These are phyloP conservation scores for Malaclemys terrapin DNA, from an alignment of 2,113 vertebrate species.

Conservation along the genomic window DNA sequence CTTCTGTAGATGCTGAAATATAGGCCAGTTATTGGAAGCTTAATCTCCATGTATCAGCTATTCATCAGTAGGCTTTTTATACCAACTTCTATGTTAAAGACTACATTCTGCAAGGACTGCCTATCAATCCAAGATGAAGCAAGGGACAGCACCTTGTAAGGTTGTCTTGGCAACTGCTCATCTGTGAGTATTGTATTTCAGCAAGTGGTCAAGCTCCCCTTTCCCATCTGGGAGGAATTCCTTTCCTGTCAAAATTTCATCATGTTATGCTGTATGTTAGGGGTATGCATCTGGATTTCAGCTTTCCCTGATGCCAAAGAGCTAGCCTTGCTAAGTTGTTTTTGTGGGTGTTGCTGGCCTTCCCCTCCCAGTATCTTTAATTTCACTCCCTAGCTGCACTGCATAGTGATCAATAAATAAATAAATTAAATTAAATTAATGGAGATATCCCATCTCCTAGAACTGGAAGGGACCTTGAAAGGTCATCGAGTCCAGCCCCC, in stretches of 20 bases:
- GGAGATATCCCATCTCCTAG: too few relatives aligned
- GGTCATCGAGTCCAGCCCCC: too few relatives aligned
- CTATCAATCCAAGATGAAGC: not conserved
- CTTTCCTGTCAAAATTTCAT: not conserved
- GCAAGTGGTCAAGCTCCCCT: not conserved
- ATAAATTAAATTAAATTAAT: too few relatives aligned
- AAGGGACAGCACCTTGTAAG: not conserved
- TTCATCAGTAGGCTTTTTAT: not conserved
- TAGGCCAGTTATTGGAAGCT: constrained; percentile 9
- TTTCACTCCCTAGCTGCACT: constrained; percentile 36
- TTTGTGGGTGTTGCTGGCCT: not conserved
- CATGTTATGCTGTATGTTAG: not conserved
- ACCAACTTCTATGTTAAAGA: not conserved
- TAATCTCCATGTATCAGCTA: not conserved
- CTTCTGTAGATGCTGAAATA: not conserved
- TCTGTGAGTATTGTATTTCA: not conserved
- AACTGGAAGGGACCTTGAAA: too few relatives aligned
- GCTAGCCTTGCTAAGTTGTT: not conserved
- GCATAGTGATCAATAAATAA: constrained; percentile 38
- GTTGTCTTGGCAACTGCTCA: not conserved
- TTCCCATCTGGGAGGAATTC: not conserved
- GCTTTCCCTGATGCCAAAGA: not conserved
- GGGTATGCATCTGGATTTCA: not conserved
- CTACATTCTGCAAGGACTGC: not conserved
- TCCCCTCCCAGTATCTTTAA: not conserved